Evolutionary conservation across 2,797 vertebrate species (phyloP).

Genomic region (Lates japonicus): DNA sequence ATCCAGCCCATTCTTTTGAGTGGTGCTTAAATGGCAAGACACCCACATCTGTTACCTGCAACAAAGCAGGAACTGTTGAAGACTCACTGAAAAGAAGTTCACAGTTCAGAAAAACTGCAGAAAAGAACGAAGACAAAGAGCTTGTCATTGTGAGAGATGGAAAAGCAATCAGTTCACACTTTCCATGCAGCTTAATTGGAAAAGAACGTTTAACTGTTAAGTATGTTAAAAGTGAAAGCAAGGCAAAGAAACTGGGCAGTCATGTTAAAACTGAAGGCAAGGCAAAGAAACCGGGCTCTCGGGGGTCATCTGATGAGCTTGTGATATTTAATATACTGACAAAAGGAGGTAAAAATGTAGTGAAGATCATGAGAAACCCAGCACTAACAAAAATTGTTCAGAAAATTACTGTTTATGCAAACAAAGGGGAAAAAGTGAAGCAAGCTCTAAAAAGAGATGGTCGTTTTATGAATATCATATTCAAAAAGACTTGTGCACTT

Average conservation of each 20-base stretch:
- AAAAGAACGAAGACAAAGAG: constrained; percentile 36
- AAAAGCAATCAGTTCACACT: constrained; percentile 52
- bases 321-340: constrained; percentile 61
- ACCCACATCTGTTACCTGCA: not conserved
- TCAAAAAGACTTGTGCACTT: constrained; percentile 41
- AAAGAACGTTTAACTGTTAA: not conserved
- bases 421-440: constrained; percentile 60
- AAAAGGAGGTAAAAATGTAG: constrained; percentile 30
- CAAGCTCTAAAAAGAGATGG: constrained; percentile 71
- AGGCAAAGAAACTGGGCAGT: fast-evolving
- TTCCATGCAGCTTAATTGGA: constrained; percentile 54
- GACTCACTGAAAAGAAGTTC: constrained; percentile 4
- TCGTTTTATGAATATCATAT: not conserved
- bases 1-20: constrained; percentile 27
- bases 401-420: constrained; percentile 62
- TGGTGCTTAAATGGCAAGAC: not conserved
- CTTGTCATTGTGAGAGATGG: constrained; percentile 44
- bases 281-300: fast-evolving
- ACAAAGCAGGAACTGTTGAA: constrained; percentile 38
- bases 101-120: not conserved
- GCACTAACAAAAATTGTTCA: fast-evolving
- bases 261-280: not conserved
- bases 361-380: constrained; percentile 42
- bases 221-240: constrained; percentile 15
- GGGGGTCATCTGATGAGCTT: not conserved